Base-by-base conservation (phyloP, 2,113 vertebrate genomes). In the Chaetodon auriga region DNA sequence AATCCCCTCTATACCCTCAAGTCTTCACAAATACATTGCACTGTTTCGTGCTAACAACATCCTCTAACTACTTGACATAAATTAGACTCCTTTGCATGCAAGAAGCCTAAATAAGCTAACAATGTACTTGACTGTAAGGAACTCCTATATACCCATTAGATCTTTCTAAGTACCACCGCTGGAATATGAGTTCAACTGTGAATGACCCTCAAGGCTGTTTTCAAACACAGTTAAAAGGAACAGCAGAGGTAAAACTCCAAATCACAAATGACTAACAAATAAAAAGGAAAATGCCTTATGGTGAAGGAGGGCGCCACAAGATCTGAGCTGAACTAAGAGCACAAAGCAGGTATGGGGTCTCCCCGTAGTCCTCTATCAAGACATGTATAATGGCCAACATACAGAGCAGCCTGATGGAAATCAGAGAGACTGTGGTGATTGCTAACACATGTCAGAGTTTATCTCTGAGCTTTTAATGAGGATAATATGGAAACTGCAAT, bases 381-480 rank as follows among this genome's bases (percentile, higher is more conserved):
- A 77, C 51, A 74, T 79, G 70, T 82, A 66, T 87, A 91, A 83
- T 81, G 73, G 72, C 72, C 72, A 78, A 89, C 81, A 84, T 68
- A 78, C 72, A 83, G 45, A 80, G 74, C 49, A 68, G 61, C 53
- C 64, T 64, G 76, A 68, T 88, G 87, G 85, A 93, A 93, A 91
- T 88, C 71, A 73, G 35, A 83, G 84, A 88, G 83, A 91, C 77
- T 21, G 81, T 36, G 49, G 57, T 85, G 79, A 93, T 94, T 91
- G 78, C 79, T 84, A 93, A 89, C 90, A 94, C 87, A 91, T 93
- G 92, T 81, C 70, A 23, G 21, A 81, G 83, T 91, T 89, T 89
- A 92, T 92, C 89, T 88, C 71, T 62, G 73, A 66, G 19, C 51
- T 78, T 88, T 82, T 86, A 94, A 91, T 88, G 86, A 86, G 71